Conservation (phyloP, 2,797 vertebrate species). For the Falco naumanni region DNA sequence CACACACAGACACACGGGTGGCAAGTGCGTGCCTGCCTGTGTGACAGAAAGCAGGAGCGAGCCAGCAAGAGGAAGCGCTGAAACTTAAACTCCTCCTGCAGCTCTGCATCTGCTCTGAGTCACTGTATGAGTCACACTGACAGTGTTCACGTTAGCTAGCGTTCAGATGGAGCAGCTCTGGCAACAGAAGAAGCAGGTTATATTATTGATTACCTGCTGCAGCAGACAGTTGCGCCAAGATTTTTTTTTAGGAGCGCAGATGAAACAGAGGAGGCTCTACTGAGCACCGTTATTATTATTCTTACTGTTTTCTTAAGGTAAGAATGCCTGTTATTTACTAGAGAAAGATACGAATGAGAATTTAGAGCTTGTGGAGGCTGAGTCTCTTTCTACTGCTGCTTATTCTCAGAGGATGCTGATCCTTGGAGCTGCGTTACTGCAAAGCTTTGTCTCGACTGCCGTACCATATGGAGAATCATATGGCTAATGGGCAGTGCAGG, state of each 20-base stretch:
- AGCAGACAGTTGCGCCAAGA: neutral
- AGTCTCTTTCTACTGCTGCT: neutral
- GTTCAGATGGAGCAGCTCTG: conserved; percentile 41
- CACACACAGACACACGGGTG: neutral
- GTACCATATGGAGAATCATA: conserved; percentile 4
- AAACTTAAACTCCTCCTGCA: conserved; percentile 68
- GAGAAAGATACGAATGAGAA: neutral
- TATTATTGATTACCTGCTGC: conserved; percentile 58
- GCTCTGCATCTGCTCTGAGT: conserved; percentile 69
- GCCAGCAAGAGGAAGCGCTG: neutral
- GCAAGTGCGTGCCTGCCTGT: neutral
- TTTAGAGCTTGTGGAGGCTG: neutral
- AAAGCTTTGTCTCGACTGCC: neutral
- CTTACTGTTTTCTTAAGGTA: conserved; percentile 29
- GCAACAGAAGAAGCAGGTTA: neutral
- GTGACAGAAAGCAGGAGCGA: neutral
- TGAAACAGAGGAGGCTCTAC: conserved; percentile 21
- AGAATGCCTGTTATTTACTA: conserved; percentile 1
- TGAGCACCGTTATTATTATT: neutral
- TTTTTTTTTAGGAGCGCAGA: neutral
- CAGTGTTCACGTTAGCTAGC: conserved; percentile 16
- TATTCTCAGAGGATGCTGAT: conserved; percentile 7
- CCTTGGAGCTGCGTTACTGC: neutral
- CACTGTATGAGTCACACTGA: conserved; percentile 53
- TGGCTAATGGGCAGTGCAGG: neutral